These are phyloP conservation scores for Cynoglossus semilaevis DNA, from an alignment of 2,113 vertebrate species.

Conservation along the genomic window DNA sequence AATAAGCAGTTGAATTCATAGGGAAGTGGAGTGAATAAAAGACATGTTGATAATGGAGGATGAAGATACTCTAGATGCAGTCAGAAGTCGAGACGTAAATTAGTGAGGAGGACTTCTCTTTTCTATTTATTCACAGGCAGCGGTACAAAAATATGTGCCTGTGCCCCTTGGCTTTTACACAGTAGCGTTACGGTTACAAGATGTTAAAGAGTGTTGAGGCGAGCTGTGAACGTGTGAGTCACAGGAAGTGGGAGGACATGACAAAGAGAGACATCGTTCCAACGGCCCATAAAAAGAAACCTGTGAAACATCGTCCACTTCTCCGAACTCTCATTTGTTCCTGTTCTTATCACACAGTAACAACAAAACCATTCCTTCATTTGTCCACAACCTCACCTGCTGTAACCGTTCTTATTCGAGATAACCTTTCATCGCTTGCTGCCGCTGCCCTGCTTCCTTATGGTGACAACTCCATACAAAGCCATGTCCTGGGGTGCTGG, in stretches of 20 bases:
- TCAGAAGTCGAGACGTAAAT: constrained; percentile 14
- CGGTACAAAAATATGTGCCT: constrained; percentile 42
- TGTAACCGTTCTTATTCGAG: too few species aligned
- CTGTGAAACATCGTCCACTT: constrained; percentile 35
- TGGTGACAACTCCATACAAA: constrained; percentile 9
- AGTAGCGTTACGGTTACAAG: constrained; percentile 58
- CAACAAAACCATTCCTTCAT: too few species aligned
- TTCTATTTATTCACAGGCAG: constrained; percentile 50
- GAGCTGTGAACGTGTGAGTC: constrained; percentile 70
- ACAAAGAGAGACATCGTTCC: constrained; percentile 49
- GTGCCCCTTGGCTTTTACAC: constrained; percentile 57
- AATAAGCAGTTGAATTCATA: constrained; percentile 37
- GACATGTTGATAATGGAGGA: constrained; percentile 21
- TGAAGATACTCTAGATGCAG: constrained; percentile 5
- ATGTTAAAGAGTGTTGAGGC: constrained; percentile 60
- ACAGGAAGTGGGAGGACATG: constrained; percentile 52
- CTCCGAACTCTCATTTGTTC: neutral
- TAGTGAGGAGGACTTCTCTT: constrained; percentile 18
- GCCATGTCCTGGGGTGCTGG: constrained; percentile 11
- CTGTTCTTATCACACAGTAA: constrained; percentile 6
- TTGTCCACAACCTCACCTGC: too few species aligned
- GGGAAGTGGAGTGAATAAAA: constrained; percentile 15
- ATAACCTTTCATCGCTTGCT: too few species aligned
- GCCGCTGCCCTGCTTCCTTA: neutral
- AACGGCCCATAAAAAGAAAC: constrained; percentile 37